Percentiles rank a stretch among this genome's conserved stretches.
Evolutionary conservation across 2,113 vertebrate genomes (phyloP).

Genomic region (Ramphastos sulfuratus): DNA sequence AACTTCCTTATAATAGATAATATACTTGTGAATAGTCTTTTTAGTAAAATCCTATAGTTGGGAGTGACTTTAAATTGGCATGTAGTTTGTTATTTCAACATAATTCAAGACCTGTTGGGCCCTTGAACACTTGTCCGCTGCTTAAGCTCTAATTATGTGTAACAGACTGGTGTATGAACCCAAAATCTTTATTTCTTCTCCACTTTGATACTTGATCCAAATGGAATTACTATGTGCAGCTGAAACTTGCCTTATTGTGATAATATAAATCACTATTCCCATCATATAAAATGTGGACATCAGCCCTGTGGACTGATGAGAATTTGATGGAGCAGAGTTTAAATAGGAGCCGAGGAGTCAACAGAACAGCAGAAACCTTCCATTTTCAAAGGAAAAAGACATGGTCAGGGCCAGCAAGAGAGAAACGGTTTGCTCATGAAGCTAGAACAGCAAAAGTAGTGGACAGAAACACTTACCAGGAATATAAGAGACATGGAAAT

Average conservation of each 20-base stretch:
- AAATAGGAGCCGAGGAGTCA: background rate
- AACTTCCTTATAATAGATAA: background rate
- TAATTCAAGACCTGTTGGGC: background rate
- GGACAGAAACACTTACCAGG: background rate
- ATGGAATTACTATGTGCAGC: background rate
- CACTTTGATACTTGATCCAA: background rate
- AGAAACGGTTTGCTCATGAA: background rate
- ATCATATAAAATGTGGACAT: background rate
- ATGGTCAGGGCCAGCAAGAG: background rate
- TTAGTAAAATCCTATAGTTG: background rate
- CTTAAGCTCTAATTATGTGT: background rate
- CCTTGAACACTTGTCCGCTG: background rate
- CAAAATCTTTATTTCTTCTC: background rate
- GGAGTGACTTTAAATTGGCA: background rate
- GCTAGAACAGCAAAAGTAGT: background rate
- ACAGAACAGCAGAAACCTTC: background rate
- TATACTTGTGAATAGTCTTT: background rate
- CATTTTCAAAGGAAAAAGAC: background rate
- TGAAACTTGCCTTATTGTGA: background rate
- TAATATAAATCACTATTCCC: background rate
- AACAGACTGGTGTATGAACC: background rate
- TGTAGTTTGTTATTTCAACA: background rate
- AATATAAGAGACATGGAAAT: background rate
- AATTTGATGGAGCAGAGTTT: background rate
- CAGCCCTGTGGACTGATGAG: background rate